phyloP scores from a whole-genome alignment of 2,113 vertebrate species.

The Callionymus lyra region DNA sequence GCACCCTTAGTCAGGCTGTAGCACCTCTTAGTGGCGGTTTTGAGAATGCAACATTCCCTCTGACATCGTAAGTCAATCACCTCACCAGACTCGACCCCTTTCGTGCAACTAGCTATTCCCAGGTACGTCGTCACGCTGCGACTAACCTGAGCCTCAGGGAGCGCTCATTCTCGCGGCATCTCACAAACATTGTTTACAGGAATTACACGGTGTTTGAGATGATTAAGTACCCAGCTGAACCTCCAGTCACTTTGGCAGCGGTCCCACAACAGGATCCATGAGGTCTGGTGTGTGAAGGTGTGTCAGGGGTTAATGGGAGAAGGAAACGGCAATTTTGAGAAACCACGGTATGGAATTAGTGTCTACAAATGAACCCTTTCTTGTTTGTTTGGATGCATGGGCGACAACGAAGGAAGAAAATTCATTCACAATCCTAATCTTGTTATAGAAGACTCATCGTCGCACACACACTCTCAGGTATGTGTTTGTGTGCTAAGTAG shows the following conservation, averaged over 20 bases:
- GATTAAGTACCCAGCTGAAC: slow-evolving; percentile 54
- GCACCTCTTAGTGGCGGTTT: too few relatives aligned
- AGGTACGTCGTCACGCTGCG: slow-evolving; percentile 17
- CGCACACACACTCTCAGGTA: slow-evolving; percentile 5
- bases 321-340: slow-evolving; percentile 36
- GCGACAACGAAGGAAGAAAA: slow-evolving; percentile 33
- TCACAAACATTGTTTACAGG: slow-evolving; percentile 46
- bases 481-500: slow-evolving; percentile 31
- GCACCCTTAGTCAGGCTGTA: too few relatives aligned
- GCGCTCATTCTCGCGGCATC: slow-evolving; percentile 19
- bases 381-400: slow-evolving; percentile 51
- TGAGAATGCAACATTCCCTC: too few relatives aligned
- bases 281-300: slow-evolving; percentile 23
- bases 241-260: slow-evolving; percentile 21
- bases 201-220: slow-evolving; percentile 47
- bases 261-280: slow-evolving; percentile 41
- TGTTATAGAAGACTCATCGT: slow-evolving; percentile 17
- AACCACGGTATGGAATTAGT: slow-evolving; percentile 47
- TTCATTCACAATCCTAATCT: slow-evolving; percentile 44
- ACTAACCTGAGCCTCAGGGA: slow-evolving; percentile 23
- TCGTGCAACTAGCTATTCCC: slow-evolving; percentile 34
- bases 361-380: slow-evolving; percentile 43
- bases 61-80: slow-evolving; percentile 34
- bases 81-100: slow-evolving; percentile 44
- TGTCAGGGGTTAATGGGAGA: slow-evolving; percentile 41